Evolutionary conservation across 2,113 vertebrate genomes (phyloP).

Genomic region (Neogale vison): DNA sequence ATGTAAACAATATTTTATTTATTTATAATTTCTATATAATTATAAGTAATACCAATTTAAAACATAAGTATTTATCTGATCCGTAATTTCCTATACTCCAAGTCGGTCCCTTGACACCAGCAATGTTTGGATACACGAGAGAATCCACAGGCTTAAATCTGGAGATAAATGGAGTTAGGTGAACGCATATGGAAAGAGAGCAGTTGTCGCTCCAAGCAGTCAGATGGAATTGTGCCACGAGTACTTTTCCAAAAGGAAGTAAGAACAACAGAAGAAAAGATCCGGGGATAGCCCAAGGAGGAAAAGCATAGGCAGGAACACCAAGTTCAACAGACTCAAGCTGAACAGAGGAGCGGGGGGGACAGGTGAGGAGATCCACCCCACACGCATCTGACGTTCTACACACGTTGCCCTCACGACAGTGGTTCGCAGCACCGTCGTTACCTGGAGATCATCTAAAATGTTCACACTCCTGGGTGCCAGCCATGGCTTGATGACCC

Average conservation of each 20-base stretch:
- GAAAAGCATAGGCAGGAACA: background rate
- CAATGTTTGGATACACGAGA: background rate
- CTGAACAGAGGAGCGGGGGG: background rate
- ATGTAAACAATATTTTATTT: background rate
- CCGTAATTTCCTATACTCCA: background rate
- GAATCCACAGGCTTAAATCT: background rate
- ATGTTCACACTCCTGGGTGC: background rate
- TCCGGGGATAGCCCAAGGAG: background rate
- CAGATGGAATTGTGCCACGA: background rate
- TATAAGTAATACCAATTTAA: background rate
- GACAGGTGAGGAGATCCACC: background rate
- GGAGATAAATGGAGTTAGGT: background rate
- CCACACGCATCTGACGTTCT: background rate
- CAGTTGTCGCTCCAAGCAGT: background rate
- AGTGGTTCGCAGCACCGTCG: background rate
- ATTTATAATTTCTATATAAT: background rate
- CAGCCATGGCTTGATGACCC: background rate
- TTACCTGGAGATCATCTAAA: background rate
- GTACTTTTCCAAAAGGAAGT: background rate
- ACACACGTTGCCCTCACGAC: background rate
- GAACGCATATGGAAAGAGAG: background rate
- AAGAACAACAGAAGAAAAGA: background rate
- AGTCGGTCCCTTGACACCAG: background rate
- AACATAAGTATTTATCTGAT: background rate
- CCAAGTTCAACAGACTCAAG: background rate